These are phyloP conservation scores for Anhinga rufa DNA, from an alignment of 2,113 vertebrate genomes.

Conservation along the genomic window DNA sequence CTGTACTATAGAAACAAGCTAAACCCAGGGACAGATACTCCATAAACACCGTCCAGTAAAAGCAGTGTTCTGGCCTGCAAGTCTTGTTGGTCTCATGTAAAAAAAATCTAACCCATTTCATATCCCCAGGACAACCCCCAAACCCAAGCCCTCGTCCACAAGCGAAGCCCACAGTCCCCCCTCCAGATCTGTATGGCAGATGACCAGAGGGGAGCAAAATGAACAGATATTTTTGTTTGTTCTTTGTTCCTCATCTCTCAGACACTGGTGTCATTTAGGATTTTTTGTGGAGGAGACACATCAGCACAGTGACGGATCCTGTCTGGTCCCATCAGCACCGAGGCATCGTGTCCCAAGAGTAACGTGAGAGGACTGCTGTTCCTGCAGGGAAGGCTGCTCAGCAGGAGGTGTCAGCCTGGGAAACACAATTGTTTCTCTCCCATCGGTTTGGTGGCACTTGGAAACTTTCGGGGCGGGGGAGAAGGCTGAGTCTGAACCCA, in stretches of 20 bases:
- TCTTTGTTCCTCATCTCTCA: constrained; percentile 1
- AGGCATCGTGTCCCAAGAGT: background rate
- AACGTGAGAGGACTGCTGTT: constrained; percentile 9
- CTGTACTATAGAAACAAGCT: background rate
- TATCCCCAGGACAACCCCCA: background rate
- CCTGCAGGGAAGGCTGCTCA: constrained; percentile 53
- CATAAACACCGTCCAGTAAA: background rate
- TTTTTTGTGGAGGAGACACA: constrained; percentile 52
- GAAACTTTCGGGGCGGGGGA: background rate
- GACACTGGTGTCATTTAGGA: constrained; percentile 31
- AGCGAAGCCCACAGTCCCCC: background rate
- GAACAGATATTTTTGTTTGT: constrained; percentile 3
- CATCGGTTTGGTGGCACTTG: background rate
- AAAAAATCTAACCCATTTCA: background rate
- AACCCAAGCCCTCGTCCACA: background rate
- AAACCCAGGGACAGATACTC: background rate
- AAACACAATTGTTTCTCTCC: constrained; percentile 42
- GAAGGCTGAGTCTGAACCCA: background rate
- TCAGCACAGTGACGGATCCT: constrained; percentile 47
- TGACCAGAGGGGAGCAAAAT: background rate
- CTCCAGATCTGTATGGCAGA: background rate
- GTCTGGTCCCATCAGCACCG: constrained; percentile 60
- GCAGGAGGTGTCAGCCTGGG: constrained; percentile 46
- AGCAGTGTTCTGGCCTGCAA: background rate
- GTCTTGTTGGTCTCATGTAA: background rate